Evolutionary conservation across 2,797 vertebrate species (phyloP), one percentile per base, ranked within the genome.

Genomic region (Centropyge bicolor): DNA sequence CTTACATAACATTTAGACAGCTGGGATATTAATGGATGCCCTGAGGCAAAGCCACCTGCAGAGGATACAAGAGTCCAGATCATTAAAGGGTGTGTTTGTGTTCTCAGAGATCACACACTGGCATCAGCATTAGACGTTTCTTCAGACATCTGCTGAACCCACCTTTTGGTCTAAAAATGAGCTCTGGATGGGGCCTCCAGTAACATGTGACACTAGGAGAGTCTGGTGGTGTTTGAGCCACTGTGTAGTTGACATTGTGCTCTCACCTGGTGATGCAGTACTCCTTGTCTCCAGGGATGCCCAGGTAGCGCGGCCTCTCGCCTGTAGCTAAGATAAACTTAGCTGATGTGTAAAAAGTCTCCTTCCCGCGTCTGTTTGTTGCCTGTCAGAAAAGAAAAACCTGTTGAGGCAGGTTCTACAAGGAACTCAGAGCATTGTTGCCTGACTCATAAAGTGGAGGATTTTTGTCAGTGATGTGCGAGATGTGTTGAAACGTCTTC

Each of bases 181-280:
- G 31, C 38, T 60, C 16, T 65, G 38, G 1, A 17, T 36, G 17
- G 3, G 6, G 10, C 5, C 1, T 7, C 13, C 35, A 20, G 20
- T 55, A 12, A 61, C 62, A 68, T 6, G 7, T 11, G n/a, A 22
- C 13, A 43, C 20, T 20, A 35, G 14, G 56, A 5, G 24, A 8
- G 24, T 16, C 8, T 46, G 20, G 17, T 59, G 36, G 7, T 35
- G 35, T 40, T 27, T 12, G 35, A 71, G 12, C 22, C 46, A 17
- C 6, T 13, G 2, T 41, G 49, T 11, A 20, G 22, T 2, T 41
- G 0, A 54, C 8, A 20, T 5, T 38, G 54, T 14, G n/a, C 19
- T 13, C 93, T 94, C 79, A 98, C 98, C 98, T 99, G 74, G 98
- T 99, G 90, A 99, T 97, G 86, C 98, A 98, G 89, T 94, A 95